Evolutionary conservation across 1,140 invertebrate species (phyloP).

Genomic region (Drosophila sproati): DNA sequence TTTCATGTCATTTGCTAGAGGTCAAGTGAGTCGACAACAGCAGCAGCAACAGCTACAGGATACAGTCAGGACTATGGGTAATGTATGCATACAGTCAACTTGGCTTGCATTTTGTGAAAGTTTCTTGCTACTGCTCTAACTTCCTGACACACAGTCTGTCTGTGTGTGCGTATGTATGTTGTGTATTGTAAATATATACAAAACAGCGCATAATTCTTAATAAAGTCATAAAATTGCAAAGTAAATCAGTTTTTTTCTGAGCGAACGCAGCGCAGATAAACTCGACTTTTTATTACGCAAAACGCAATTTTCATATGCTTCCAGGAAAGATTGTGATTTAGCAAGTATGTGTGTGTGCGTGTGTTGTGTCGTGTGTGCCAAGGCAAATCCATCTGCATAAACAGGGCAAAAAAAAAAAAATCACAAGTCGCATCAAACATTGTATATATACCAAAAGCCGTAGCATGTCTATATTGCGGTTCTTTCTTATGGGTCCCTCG

Average conservation of each 20-base stretch:
- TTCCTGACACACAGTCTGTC: constrained; percentile 15
- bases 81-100: constrained; percentile 28
- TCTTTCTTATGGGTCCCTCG: constrained; percentile 14
- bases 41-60: constrained; percentile 1
- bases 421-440: constrained; percentile 66
- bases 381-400: constrained; percentile 67
- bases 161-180: constrained; percentile 27
- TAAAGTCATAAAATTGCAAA: constrained; percentile 72
- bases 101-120: constrained; percentile 39
- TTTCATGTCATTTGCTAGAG: constrained; percentile 69
- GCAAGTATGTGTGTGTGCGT: constrained; percentile 28
- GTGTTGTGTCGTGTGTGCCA: constrained; percentile 16
- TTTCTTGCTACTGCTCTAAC: constrained; percentile 46
- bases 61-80: constrained; percentile 17
- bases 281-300: constrained; percentile 67
- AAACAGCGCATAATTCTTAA: constrained; percentile 74
- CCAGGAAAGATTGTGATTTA: constrained; percentile 64
- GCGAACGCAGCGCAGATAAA: constrained; percentile 59
- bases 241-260: constrained; percentile 70
- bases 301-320: constrained; percentile 70
- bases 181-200: constrained; percentile 68
- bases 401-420: constrained; percentile 25
- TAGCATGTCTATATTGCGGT: constrained; percentile 65
- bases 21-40: constrained; percentile 52
- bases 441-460: constrained; percentile 43